Percentiles rank a stretch among this genome's conserved stretches.
phyloP scores from a whole-genome alignment of 2,888 invertebrate species.

The Odontothrips loti region DNA sequence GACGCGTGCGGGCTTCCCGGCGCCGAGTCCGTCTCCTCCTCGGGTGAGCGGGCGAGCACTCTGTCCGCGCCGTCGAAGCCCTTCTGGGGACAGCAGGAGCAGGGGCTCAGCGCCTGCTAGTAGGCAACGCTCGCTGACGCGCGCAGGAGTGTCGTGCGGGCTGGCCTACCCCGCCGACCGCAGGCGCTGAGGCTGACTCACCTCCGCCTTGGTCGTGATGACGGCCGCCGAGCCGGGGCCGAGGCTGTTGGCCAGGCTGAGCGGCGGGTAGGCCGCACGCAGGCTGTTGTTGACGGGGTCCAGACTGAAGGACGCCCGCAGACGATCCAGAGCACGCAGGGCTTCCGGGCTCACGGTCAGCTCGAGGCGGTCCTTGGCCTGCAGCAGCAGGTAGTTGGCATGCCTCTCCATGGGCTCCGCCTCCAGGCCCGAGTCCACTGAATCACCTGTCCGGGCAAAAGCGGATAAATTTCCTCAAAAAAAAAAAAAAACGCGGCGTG shows the following conservation, averaged over 20 bases:
- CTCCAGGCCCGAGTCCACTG: constrained; percentile 53
- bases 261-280: constrained; percentile 45
- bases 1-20: constrained; percentile 48
- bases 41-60: constrained; percentile 55
- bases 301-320: constrained; percentile 47
- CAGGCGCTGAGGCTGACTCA: constrained; percentile 34
- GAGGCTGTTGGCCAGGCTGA: constrained; percentile 60
- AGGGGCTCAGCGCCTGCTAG: not conserved
- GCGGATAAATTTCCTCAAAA: not conserved
- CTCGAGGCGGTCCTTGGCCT: constrained; percentile 62
- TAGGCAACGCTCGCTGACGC: too few species aligned
- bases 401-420: constrained; percentile 48
- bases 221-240: constrained; percentile 45
- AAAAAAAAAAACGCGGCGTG: too few species aligned
- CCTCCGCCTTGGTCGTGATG: constrained; percentile 43
- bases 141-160: too few species aligned
- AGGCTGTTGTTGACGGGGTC: constrained; percentile 41
- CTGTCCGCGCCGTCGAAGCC: constrained; percentile 42
- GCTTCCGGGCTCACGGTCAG: constrained; percentile 64
- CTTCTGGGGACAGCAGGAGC: not conserved
- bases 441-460: constrained; percentile 45
- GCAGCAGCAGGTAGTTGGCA: constrained; percentile 65
- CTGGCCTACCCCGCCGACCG: too few species aligned
- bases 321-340: constrained; percentile 55
- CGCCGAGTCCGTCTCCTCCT: constrained; percentile 58